Conservation (phyloP, 1,140 invertebrate species). For the Drosophila willistoni region DNA sequence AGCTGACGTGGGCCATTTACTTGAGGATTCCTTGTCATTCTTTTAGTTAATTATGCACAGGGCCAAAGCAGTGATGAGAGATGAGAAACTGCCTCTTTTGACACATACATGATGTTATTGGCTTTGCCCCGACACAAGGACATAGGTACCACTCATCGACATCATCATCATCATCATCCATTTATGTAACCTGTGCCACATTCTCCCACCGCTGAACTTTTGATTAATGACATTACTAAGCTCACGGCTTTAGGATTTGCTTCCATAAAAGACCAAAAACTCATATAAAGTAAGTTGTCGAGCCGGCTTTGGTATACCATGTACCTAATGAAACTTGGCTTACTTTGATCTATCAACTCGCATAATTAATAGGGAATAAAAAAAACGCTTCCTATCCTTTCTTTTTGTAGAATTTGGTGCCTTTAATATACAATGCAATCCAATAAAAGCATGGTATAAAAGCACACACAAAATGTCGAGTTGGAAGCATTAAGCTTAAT, state of each 20-base stretch:
- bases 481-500: background rate
- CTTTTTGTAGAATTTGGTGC: no score
- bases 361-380: no score
- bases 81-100: constrained; percentile 49
- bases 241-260: background rate
- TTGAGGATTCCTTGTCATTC: constrained; percentile 6
- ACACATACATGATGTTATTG: constrained; percentile 69
- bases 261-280: background rate
- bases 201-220: constrained; percentile 11
- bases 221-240: constrained; percentile 67
- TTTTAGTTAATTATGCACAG: constrained; percentile 23
- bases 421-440: no score
- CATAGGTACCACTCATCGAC: constrained; percentile 14
- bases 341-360: no score
- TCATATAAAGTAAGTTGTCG: no score
- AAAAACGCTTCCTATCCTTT: no score
- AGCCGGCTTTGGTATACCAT: no score
- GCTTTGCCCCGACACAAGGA: constrained; percentile 55
- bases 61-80: background rate
- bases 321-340: no score
- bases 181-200: constrained; percentile 40
- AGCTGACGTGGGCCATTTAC: constrained; percentile 9
- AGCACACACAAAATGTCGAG: background rate
- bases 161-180: constrained; percentile 19
- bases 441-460: constrained; percentile 5